phyloP scores from a whole-genome alignment of 2,888 invertebrate genomes.

The Podotricha telesiphe region DNA sequence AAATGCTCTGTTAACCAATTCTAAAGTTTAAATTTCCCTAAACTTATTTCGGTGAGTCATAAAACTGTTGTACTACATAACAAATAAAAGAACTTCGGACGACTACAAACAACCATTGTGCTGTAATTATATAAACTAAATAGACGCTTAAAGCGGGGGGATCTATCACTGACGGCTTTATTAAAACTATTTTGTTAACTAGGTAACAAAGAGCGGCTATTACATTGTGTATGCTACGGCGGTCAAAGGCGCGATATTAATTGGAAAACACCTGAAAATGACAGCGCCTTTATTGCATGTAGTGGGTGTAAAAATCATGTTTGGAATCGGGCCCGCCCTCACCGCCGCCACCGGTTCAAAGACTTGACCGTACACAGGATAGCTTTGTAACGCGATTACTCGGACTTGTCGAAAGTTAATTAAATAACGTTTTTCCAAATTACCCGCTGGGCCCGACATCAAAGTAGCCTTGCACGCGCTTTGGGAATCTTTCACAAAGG shows the following conservation, averaged over 20 bases:
- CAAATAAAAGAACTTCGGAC: slow-evolving; percentile 58
- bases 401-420: slow-evolving; percentile 83
- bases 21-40: slow-evolving; percentile 73
- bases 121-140: slow-evolving; percentile 27
- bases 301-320: slow-evolving; percentile 81
- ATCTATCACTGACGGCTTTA: slow-evolving; percentile 66
- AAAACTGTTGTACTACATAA: slow-evolving; percentile 71
- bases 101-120: slow-evolving; percentile 45
- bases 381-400: slow-evolving; percentile 83
- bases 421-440: slow-evolving; percentile 84
- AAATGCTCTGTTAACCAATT: slow-evolving; percentile 78
- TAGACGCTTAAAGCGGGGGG: slow-evolving; percentile 40
- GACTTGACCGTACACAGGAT: slow-evolving; percentile 76
- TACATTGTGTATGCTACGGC: slow-evolving; percentile 65
- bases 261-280: slow-evolving; percentile 81
- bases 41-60: slow-evolving; percentile 80
- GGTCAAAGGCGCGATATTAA: slow-evolving; percentile 82
- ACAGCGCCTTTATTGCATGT: slow-evolving; percentile 79
- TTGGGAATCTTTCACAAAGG: slow-evolving; percentile 77
- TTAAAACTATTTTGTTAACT: slow-evolving; percentile 67
- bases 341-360: slow-evolving; percentile 64
- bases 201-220: slow-evolving; percentile 64
- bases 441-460: slow-evolving; percentile 76
- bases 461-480: slow-evolving; percentile 70
- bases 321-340: slow-evolving; percentile 55